A percentile compares a stretch with the other conserved stretches of the same genome.
Evolutionary conservation across 2,797 vertebrate species (phyloP).

Genomic region (Emys orbicularis): DNA sequence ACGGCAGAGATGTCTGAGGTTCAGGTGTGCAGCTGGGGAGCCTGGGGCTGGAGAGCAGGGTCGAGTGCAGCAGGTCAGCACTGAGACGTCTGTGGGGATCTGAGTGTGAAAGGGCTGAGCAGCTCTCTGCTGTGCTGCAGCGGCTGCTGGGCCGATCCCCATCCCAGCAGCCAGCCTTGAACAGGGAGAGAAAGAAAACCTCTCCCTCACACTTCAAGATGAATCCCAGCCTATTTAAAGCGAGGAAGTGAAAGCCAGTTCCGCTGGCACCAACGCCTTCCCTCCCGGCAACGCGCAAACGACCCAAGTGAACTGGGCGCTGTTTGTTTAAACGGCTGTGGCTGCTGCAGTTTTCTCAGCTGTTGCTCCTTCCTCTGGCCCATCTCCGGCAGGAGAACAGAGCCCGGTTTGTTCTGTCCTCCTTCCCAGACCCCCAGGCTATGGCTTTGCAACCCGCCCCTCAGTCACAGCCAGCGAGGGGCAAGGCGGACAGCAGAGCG

Average conservation of each 20-base stretch:
- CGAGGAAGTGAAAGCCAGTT: background rate
- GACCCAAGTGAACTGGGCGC: slow-evolving; percentile 11
- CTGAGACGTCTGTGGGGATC: background rate
- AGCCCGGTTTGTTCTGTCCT: slow-evolving; percentile 72
- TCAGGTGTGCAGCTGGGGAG: background rate
- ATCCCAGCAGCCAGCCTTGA: background rate
- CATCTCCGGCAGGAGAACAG: slow-evolving; percentile 57
- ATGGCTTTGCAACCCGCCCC: background rate
- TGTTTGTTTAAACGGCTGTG: slow-evolving; percentile 29
- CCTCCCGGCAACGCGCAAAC: background rate
- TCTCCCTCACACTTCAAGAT: background rate
- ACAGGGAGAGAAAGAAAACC: background rate
- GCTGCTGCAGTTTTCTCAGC: slow-evolving; percentile 59
- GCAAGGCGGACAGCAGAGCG: background rate
- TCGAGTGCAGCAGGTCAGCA: background rate
- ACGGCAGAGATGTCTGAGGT: background rate
- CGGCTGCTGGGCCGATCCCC: background rate
- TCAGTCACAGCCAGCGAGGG: background rate
- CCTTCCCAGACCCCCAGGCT: slow-evolving; percentile 18
- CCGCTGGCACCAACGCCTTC: background rate
- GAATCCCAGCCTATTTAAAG: background rate
- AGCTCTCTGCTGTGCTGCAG: too few species aligned
- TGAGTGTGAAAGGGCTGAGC: background rate
- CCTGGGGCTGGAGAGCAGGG: background rate
- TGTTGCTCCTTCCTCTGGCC: slow-evolving; percentile 53